A percentile compares a stretch with the other conserved stretches of the same genome.
These are phyloP conservation scores for Drosophila nr. perissopoda DNA, from an alignment of 2,888 invertebrate genomes.

Conservation along the genomic window DNA sequence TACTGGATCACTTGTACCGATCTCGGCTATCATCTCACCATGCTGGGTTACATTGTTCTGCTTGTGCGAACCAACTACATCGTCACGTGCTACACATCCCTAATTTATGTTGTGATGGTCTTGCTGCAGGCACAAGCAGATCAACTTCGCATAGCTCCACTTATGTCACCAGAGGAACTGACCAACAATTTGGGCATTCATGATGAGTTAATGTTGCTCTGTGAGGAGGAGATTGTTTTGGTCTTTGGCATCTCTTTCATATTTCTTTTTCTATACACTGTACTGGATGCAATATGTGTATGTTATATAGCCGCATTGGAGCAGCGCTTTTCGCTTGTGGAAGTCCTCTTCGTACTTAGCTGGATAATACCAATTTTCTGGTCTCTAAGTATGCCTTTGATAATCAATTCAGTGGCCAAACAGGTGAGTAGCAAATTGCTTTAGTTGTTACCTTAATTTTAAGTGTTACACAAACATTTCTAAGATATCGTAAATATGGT, in stretches of 20 bases:
- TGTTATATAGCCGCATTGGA: slow-evolving; percentile 21
- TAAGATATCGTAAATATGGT: not conserved
- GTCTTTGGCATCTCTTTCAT: slow-evolving; percentile 38
- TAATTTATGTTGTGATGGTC: slow-evolving; percentile 16
- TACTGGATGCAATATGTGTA: slow-evolving; percentile 31
- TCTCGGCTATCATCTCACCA: not conserved
- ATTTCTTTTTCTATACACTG: slow-evolving; percentile 35
- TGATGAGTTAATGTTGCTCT: slow-evolving; percentile 43
- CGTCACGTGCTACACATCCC: slow-evolving; percentile 18
- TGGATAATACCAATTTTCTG: slow-evolving; percentile 41
- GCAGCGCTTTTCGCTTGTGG: slow-evolving; percentile 2
- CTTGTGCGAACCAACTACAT: slow-evolving; percentile 36
- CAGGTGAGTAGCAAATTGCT: slow-evolving; percentile 12
- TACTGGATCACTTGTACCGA: not conserved
- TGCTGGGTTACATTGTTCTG: slow-evolving; percentile 7
- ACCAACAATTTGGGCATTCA: slow-evolving; percentile 14
- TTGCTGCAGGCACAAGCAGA: slow-evolving; percentile 23
- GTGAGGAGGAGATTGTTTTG: slow-evolving; percentile 34
- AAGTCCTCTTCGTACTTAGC: slow-evolving; percentile 9
- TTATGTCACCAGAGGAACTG: not conserved
- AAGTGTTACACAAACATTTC: not conserved
- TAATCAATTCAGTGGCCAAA: slow-evolving; percentile 29
- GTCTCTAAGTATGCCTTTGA: slow-evolving; percentile 48
- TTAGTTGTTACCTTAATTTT: not conserved
- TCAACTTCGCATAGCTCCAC: not conserved